Percentiles rank a stretch among this genome's conserved stretches.
Evolutionary conservation across 2,113 vertebrate genomes (phyloP).

Genomic region (Onychorhynchus coronatus): DNA sequence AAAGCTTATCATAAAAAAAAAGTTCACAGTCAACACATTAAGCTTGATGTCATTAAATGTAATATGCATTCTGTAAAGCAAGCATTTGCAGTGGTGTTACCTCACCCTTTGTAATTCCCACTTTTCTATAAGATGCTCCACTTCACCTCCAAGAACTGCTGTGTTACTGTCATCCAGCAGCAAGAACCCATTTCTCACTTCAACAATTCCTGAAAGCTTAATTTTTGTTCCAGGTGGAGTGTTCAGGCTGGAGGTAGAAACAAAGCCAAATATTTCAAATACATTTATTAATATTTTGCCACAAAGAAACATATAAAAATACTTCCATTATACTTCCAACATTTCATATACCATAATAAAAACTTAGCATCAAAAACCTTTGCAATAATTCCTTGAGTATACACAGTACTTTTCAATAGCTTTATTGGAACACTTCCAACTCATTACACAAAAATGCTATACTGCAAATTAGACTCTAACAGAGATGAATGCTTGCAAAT

Average conservation of each 20-base stretch:
- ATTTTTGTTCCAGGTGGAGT: constrained; percentile 96
- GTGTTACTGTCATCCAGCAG: constrained; percentile 91
- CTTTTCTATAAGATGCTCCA: constrained; percentile 96
- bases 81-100: constrained; percentile 62
- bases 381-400: neutral
- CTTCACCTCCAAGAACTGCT: constrained; percentile 90
- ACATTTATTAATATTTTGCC: neutral
- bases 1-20: neutral
- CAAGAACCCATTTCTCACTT: constrained; percentile 90
- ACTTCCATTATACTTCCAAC: neutral
- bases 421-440: neutral
- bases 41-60: neutral
- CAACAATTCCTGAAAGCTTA: constrained; percentile 86
- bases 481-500: constrained; percentile 6
- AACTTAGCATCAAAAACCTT: neutral
- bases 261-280: constrained; percentile 2
- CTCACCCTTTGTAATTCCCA: constrained; percentile 98
- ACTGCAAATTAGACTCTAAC: constrained; percentile 42
- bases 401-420: neutral
- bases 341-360: neutral
- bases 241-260: constrained; percentile 72
- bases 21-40: neutral
- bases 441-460: neutral
- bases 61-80: neutral
- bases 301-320: neutral